phyloP scores from a whole-genome alignment of 2,797 vertebrate genomes.

The Salarias fasciatus region DNA sequence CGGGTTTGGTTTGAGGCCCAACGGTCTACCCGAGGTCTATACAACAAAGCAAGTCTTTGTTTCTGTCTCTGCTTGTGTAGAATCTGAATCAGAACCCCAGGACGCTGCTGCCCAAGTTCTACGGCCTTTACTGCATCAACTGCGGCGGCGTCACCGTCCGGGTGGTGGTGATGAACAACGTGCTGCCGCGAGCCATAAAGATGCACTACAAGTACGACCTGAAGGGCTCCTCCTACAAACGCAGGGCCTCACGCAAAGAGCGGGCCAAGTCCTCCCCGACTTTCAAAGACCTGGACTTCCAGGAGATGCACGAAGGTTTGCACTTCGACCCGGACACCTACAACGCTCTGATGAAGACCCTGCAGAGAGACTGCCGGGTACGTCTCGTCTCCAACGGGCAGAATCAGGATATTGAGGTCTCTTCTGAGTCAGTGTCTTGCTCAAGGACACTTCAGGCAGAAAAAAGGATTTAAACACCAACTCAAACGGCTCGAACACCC shows the following conservation, averaged over 20 bases:
- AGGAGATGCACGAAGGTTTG: slow-evolving; percentile 93
- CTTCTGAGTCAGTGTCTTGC: too few relatives aligned
- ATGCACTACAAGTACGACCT: slow-evolving; percentile 98
- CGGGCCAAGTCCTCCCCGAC: slow-evolving; percentile 88
- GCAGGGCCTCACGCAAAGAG: slow-evolving; percentile 92
- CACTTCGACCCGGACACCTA: slow-evolving; percentile 92
- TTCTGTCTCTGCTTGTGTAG: slow-evolving; percentile 74
- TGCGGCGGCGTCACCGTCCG: slow-evolving; percentile 90
- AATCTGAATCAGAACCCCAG: slow-evolving; percentile 98
- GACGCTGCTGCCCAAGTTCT: slow-evolving; percentile 96
- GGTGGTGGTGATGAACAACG: slow-evolving; percentile 97
- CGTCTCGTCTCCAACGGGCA: slow-evolving; percentile 49
- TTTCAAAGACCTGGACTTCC: slow-evolving; percentile 97
- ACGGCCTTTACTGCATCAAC: slow-evolving; percentile 96
- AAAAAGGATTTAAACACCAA: too few relatives aligned
- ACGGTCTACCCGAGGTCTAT: too few relatives aligned
- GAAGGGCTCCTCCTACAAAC: slow-evolving; percentile 95
- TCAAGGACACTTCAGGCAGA: too few relatives aligned
- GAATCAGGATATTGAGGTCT: too few relatives aligned
- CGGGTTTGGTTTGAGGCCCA: too few relatives aligned
- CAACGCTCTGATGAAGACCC: slow-evolving; percentile 93
- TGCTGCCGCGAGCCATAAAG: slow-evolving; percentile 89
- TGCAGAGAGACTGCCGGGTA: slow-evolving; percentile 94
- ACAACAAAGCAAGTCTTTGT: too few relatives aligned
- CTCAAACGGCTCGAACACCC: too few relatives aligned